Percentiles rank a stretch among this genome's conserved stretches.
phyloP scores from a whole-genome alignment of 2,113 vertebrate species.

The Tretioscincus oriximinensis region DNA sequence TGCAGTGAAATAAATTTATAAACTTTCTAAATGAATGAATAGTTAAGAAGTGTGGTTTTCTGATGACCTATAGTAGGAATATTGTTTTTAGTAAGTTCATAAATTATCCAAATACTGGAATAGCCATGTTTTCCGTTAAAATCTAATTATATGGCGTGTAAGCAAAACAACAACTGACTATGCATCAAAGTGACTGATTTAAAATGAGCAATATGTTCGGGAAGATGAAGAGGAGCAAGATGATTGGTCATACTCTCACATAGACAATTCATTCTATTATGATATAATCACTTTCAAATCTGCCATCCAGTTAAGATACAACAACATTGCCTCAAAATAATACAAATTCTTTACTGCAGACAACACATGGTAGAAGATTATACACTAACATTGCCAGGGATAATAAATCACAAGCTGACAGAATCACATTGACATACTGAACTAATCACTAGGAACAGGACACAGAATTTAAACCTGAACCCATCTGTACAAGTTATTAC shows the following conservation, averaged over 20 bases:
- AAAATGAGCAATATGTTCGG: not conserved
- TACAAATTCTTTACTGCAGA: not conserved
- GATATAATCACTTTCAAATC: not conserved
- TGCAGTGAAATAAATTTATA: not conserved
- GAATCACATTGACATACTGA: not conserved
- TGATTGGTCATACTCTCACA: not conserved
- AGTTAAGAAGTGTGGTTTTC: no score
- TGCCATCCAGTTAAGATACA: not conserved
- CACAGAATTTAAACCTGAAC: constrained; percentile 14
- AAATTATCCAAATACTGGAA: no score
- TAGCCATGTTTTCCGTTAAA: no score
- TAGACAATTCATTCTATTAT: not conserved
- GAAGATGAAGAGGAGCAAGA: no score
- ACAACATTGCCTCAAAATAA: not conserved
- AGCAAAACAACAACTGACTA: no score
- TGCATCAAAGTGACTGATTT: no score
- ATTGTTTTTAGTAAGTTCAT: no score
- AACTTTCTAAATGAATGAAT: no score
- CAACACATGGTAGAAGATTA: not conserved
- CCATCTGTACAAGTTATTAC: not conserved
- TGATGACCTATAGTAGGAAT: no score
- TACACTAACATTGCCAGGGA: not conserved
- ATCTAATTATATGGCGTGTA: no score
- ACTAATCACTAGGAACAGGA: not conserved
- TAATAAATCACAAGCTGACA: not conserved